These are phyloP conservation scores for Amiota communis DNA, from an alignment of 2,888 invertebrate species.

Conservation along the genomic window DNA sequence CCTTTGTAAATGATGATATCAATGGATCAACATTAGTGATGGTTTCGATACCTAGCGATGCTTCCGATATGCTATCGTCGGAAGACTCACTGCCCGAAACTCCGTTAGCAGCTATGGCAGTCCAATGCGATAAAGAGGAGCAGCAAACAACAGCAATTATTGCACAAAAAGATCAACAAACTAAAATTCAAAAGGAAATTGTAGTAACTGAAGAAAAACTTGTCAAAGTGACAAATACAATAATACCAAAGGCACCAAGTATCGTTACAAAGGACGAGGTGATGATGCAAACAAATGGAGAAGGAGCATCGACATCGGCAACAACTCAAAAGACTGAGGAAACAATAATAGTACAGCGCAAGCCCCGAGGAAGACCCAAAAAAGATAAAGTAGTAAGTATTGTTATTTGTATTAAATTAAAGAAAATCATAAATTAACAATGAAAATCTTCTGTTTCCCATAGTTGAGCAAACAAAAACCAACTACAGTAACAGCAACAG, in stretches of 20 bases:
- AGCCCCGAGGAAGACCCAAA: background rate
- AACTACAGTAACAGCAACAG: background rate
- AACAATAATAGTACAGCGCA: constrained; percentile 40
- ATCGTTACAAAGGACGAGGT: too few species aligned
- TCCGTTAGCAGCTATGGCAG: too few species aligned
- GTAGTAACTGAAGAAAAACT: background rate
- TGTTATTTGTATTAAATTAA: background rate
- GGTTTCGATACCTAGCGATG: constrained; percentile 48
- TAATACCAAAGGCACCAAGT: background rate
- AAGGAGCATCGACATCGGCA: background rate
- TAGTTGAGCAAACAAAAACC: background rate
- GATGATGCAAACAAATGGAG: background rate
- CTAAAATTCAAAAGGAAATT: background rate
- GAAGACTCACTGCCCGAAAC: background rate
- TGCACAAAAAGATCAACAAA: background rate
- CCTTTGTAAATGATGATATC: too few species aligned
- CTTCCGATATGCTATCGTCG: background rate
- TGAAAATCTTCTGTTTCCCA: background rate
- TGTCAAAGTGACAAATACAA: background rate
- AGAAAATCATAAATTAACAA: background rate
- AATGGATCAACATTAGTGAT: constrained; percentile 37
- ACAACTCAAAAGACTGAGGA: constrained; percentile 9
- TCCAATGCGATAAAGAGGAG: background rate
- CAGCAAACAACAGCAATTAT: background rate
- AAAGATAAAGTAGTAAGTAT: constrained; percentile 9